A percentile compares a stretch with the other conserved stretches of the same genome.
These are phyloP conservation scores for Clitarchus hookeri DNA, from an alignment of 2,888 invertebrate species.

Conservation along the genomic window DNA sequence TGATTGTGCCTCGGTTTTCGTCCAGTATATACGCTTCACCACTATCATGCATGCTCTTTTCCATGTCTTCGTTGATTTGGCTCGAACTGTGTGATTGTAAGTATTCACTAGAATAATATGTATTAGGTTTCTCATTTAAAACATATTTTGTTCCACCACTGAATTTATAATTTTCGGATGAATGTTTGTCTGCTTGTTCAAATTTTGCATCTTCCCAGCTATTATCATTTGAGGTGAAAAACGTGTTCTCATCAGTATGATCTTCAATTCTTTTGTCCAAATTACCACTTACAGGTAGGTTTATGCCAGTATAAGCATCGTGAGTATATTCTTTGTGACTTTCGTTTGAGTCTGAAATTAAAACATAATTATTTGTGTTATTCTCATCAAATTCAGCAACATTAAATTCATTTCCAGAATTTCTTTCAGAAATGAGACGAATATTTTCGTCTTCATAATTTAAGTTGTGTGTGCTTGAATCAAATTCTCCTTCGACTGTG, in stretches of 20 bases:
- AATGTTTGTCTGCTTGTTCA: background rate
- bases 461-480: background rate
- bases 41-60: no score
- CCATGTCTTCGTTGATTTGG: background rate
- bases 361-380: background rate
- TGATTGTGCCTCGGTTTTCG: background rate
- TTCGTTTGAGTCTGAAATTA: background rate
- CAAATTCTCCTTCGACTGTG: background rate
- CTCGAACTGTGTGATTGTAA: background rate
- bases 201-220: background rate
- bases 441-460: background rate
- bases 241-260: background rate
- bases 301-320: background rate
- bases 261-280: no score
- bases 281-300: background rate
- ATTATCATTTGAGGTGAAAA: background rate
- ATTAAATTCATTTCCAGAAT: background rate
- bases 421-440: background rate
- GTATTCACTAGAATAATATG: background rate
- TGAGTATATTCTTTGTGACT: background rate
- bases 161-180: background rate
- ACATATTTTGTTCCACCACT: background rate
- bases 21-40: no score
- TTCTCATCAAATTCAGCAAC: background rate
- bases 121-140: background rate